Percentiles rank a stretch among this genome's conserved stretches.
Evolutionary conservation across 1,140 invertebrate species (phyloP).

Genomic region (Pseudomyrmex gracilis): DNA sequence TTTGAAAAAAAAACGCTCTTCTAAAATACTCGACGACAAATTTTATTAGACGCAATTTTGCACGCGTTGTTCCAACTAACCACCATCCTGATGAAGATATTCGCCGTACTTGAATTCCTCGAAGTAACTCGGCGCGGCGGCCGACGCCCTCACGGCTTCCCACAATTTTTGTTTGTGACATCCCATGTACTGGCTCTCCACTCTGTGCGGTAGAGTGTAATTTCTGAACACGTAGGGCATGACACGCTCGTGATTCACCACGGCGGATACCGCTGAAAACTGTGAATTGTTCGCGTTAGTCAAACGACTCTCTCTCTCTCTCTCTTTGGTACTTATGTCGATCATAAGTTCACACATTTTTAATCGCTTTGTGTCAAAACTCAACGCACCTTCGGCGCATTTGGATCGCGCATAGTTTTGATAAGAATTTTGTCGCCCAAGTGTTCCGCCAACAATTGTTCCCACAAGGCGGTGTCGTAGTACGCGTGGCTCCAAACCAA

Average conservation of each 20-base stretch:
- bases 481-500: conserved; percentile 95
- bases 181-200: conserved; percentile 93
- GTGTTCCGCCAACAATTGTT: conserved; percentile 91
- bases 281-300: conserved; percentile 72
- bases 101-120: conserved; percentile 93
- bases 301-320: too few species aligned
- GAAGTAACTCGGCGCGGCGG: conserved; percentile 97
- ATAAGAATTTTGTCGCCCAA: conserved; percentile 90
- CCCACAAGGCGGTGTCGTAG: conserved; percentile 95
- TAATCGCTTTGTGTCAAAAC: conserved; percentile 3
- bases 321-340: too few species aligned
- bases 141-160: conserved; percentile 96
- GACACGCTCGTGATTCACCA: conserved; percentile 92
- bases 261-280: conserved; percentile 92
- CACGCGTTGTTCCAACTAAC: conserved; percentile 58
- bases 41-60: not conserved
- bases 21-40: not conserved
- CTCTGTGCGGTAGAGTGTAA: conserved; percentile 92
- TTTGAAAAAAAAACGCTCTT: not conserved
- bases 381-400: conserved; percentile 88
- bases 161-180: conserved; percentile 91
- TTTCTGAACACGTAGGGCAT: conserved; percentile 96
- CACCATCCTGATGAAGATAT: conserved; percentile 91
- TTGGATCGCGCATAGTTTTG: conserved; percentile 87
- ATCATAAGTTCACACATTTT: too few species aligned